These are phyloP conservation scores for Microvelia longipes DNA, from an alignment of 1,140 invertebrate genomes.

Conservation along the genomic window DNA sequence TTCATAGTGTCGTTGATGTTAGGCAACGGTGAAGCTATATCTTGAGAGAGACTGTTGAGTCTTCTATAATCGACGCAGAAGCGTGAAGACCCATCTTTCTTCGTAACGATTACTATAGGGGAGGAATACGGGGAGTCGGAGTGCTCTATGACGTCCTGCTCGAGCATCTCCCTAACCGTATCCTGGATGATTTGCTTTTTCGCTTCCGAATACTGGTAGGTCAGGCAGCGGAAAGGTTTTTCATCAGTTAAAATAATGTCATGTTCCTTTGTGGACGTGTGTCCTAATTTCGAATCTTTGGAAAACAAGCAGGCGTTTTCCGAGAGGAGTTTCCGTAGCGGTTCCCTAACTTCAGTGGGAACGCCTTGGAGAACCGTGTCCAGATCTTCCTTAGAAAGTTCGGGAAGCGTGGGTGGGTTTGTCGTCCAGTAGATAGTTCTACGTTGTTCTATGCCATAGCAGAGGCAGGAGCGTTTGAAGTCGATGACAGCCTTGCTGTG, in stretches of 20 bases:
- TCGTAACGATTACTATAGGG: conserved; percentile 34
- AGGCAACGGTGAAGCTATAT: background rate
- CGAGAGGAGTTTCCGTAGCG: background rate
- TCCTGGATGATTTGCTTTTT: conserved; percentile 1
- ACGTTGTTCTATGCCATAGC: background rate
- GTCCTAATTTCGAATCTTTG: background rate
- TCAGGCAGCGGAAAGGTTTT: background rate
- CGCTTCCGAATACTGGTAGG: background rate
- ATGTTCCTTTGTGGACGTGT: background rate
- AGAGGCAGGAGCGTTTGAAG: background rate
- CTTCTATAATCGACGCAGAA: conserved; percentile 34
- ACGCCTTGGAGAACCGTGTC: background rate
- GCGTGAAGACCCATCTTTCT: conserved; percentile 32
- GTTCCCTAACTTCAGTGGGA: background rate
- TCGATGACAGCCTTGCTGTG: background rate
- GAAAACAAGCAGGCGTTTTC: background rate
- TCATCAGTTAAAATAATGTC: background rate
- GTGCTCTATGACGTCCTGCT: conserved; percentile 28
- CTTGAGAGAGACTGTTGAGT: conserved; percentile 26
- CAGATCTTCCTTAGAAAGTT: background rate
- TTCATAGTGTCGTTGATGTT: background rate
- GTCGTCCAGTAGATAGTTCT: background rate
- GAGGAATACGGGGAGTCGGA: conserved; percentile 31
- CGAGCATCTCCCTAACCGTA: conserved; percentile 20
- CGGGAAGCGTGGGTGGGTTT: background rate